Evolutionary conservation across 1,140 invertebrate genomes (phyloP), one percentile per base, ranked within the genome.

Genomic region (Pogonomyrmex barbatus): DNA sequence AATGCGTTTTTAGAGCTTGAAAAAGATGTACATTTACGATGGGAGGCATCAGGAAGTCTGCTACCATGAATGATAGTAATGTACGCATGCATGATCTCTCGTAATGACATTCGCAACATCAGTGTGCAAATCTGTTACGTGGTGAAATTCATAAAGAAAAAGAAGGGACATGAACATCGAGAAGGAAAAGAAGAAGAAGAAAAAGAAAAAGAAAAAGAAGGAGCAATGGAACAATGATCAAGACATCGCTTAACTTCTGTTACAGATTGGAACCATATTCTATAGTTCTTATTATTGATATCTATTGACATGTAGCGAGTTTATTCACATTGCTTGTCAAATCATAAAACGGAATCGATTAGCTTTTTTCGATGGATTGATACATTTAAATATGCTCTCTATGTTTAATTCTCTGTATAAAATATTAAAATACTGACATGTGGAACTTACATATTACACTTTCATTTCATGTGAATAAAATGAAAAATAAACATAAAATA

Each of bases 1-100:
- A 70, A 81, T 24, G 78, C 78, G 50, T 81, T 70, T 81, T 65
- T 81, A 81, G 63, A 70, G 78, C 78, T 70, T 54, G 63, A 81
- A 56, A 56, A 70, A 70, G 50, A 58, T 58, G 63, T 47, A 33
- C 78, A 2, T 68, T 81, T 54, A 54, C 24, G 62, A 81, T 50
- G 24, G 50, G 65, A 56, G 65, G 78, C 36, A 81, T 65, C 50
- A 52, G 77, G 62, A 81, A 68, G 77, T 65, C 50, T 36, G 45
- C 63, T 52, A 36, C 65, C 63, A 70, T 42, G 63, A 81, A 81
- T 81, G 78, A 81, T 81, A 70, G 65, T 81, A 81, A 81, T 70
- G 78, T 33, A 81, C 78, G 78, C 78, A 56, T 65, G 63, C 78
- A 70, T 70, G 78, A 81, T 81, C 65, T 68, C 65, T 68, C 63